Conservation (phyloP, 2,113 vertebrate species). For the Melanotaenia duboulayi region DNA sequence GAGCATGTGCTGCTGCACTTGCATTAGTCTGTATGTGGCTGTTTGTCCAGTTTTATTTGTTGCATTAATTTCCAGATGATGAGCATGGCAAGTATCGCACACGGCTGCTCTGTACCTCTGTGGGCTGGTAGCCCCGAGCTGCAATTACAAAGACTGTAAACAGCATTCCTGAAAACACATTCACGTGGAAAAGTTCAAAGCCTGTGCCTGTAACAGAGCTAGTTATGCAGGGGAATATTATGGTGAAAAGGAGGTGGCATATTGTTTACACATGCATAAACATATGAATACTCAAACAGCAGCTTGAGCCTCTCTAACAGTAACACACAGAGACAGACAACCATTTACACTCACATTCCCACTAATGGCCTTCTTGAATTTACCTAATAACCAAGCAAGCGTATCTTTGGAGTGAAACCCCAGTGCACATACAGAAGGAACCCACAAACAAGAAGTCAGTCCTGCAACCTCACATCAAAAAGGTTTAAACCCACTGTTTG, state of each 20-base stretch:
- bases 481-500: too few relatives aligned
- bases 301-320: background rate
- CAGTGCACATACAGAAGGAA: too few relatives aligned
- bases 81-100: conserved; percentile 41
- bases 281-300: background rate
- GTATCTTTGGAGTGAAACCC: too few relatives aligned
- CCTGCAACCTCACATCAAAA: too few relatives aligned
- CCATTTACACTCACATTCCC: background rate
- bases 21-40: background rate
- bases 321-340: background rate
- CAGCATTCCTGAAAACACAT: conserved; percentile 68
- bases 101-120: conserved; percentile 55
- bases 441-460: too few relatives aligned
- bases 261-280: conserved; percentile 23
- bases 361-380: background rate
- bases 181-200: conserved; percentile 74
- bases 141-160: conserved; percentile 76
- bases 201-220: conserved; percentile 43
- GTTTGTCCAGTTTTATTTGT: conserved; percentile 57
- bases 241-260: background rate
- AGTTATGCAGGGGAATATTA: conserved; percentile 19
- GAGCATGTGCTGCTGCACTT: conserved; percentile 4
- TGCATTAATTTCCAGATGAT: conserved; percentile 69
- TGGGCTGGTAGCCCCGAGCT: conserved; percentile 64
- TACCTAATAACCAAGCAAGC: background rate